A percentile compares a stretch with the other conserved stretches of the same genome.
phyloP scores from a whole-genome alignment of 2,888 invertebrate genomes.

The Agonopterix subpropinquella region DNA sequence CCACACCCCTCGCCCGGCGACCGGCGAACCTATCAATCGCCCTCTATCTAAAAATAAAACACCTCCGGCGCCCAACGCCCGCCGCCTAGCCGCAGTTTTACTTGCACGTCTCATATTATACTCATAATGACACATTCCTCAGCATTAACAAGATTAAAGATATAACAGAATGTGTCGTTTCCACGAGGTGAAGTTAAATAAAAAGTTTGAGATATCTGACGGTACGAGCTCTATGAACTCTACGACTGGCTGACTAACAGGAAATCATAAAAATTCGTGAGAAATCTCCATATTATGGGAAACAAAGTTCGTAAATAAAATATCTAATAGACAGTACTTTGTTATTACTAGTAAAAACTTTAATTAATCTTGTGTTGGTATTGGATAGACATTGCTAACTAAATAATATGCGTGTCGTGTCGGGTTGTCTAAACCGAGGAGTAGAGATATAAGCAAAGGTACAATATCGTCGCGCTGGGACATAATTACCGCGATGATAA shows the following conservation, averaged over 20 bases:
- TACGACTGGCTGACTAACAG: conserved; percentile 49
- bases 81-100: conserved; percentile 21
- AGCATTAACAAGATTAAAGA: conserved; percentile 56
- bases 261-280: conserved; percentile 72
- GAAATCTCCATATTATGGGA: conserved; percentile 38
- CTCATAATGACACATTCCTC: conserved; percentile 53
- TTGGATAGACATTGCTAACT: conserved; percentile 4
- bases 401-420: conserved; percentile 23
- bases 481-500: conserved; percentile 68
- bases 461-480: conserved; percentile 58
- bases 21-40: conserved; percentile 61
- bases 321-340: conserved; percentile 1
- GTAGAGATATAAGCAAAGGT: conserved; percentile 47
- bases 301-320: conserved; percentile 3
- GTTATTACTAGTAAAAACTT: conserved; percentile 1
- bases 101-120: conserved; percentile 38
- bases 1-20: conserved; percentile 32
- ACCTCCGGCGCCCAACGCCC: conserved; percentile 40
- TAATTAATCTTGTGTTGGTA: neutral
- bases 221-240: conserved; percentile 47
- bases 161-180: conserved; percentile 46
- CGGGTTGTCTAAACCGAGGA: conserved; percentile 41
- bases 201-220: conserved; percentile 62
- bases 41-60: conserved; percentile 64
- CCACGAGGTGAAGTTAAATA: conserved; percentile 46